Percentiles rank a stretch among this genome's conserved stretches.
Conservation (phyloP, 1,140 invertebrate species). For the Nephotettix cincticeps region DNA sequence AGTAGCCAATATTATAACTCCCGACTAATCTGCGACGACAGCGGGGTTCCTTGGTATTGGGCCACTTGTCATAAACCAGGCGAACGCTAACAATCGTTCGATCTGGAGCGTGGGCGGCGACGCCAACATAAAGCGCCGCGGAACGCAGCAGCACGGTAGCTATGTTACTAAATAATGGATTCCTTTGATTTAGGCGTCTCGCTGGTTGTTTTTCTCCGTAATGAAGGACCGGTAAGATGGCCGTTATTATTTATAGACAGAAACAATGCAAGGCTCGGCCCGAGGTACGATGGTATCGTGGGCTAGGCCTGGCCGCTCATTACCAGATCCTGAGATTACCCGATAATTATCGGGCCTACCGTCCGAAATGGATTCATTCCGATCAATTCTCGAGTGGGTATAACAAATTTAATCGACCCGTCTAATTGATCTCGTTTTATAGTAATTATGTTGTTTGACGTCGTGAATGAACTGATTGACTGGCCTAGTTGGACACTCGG, state of each 20-base stretch:
- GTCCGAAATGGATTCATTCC: constrained; percentile 10
- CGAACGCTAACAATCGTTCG: too few species aligned
- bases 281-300: neutral
- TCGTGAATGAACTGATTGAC: constrained; percentile 2
- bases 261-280: neutral
- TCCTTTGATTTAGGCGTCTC: constrained; percentile 16
- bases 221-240: constrained; percentile 14
- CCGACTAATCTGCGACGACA: too few species aligned
- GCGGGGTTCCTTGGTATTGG: too few species aligned
- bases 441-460: constrained; percentile 11
- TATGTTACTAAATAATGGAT: constrained; percentile 10
- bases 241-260: constrained; percentile 13
- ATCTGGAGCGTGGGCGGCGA: too few species aligned
- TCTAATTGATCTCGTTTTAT: constrained; percentile 3
- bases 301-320: neutral
- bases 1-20: too few species aligned
- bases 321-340: neutral
- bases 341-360: constrained; percentile 18
- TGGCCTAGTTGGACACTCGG: too few species aligned
- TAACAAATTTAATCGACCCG: constrained; percentile 17
- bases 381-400: constrained; percentile 3
- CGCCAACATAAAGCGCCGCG: too few species aligned
- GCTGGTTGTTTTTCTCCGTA: constrained; percentile 16
- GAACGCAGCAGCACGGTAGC: constrained; percentile 1
- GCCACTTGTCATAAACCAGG: too few species aligned